Conservation (phyloP, 1,140 invertebrate species). For the Riptortus pedestris region DNA sequence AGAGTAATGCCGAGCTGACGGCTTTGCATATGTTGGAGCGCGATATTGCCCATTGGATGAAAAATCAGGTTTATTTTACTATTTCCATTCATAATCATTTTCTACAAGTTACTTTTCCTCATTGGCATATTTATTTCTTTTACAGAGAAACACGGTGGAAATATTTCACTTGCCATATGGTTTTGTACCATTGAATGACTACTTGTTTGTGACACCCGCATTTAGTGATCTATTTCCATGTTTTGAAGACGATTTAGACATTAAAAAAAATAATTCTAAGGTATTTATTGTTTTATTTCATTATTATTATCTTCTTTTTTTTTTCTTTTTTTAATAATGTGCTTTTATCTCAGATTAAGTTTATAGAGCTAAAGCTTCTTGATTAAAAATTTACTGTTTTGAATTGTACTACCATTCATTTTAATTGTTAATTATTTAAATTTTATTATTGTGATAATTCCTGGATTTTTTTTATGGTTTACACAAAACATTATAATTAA, state of each 20-base stretch:
- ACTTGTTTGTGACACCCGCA: slow-evolving; percentile 38
- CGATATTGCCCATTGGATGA: slow-evolving; percentile 40
- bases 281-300: too few relatives aligned
- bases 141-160: slow-evolving; percentile 36
- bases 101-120: not conserved
- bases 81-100: not conserved
- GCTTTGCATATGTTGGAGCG: slow-evolving; percentile 38
- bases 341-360: too few relatives aligned
- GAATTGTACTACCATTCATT: too few relatives aligned
- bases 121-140: not conserved
- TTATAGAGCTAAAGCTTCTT: too few relatives aligned
- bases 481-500: too few relatives aligned
- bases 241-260: slow-evolving; percentile 29
- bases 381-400: too few relatives aligned
- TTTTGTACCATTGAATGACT: slow-evolving; percentile 34
- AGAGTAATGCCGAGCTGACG: slow-evolving; percentile 28
- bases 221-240: slow-evolving; percentile 38
- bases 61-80: slow-evolving; percentile 37
- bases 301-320: too few relatives aligned
- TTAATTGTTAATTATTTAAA: too few relatives aligned
- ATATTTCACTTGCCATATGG: slow-evolving; percentile 38
- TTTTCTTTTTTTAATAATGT: too few relatives aligned
- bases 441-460: too few relatives aligned
- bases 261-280: too few relatives aligned
- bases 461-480: too few relatives aligned